phyloP scores from a whole-genome alignment of 2,888 invertebrate species.

The Drosophila barbarae region DNA sequence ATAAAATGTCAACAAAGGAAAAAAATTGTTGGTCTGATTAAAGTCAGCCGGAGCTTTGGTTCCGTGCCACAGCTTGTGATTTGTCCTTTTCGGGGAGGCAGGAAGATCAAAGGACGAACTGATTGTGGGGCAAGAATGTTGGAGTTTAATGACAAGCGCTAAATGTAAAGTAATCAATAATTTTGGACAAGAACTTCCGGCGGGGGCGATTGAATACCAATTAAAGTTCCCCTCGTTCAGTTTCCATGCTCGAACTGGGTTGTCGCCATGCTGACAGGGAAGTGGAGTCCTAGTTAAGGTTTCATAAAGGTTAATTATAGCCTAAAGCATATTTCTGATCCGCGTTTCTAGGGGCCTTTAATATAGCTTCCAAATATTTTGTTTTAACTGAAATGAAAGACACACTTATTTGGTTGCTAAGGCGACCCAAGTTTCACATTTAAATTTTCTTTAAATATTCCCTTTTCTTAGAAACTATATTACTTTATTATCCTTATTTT shows the following conservation, averaged over 20 bases:
- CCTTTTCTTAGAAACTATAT: too few species aligned
- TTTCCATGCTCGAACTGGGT: slow-evolving; percentile 9
- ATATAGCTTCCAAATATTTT: too few species aligned
- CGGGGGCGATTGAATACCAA: slow-evolving; percentile 8
- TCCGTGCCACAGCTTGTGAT: slow-evolving; percentile 3
- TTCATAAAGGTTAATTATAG: background rate
- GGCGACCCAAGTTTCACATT: background rate
- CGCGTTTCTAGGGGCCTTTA: too few species aligned
- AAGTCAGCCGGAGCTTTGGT: slow-evolving; percentile 33
- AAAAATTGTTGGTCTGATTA: slow-evolving; percentile 49
- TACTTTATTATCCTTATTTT: too few species aligned
- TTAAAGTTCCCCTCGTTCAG: slow-evolving; percentile 1
- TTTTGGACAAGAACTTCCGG: slow-evolving; percentile 1
- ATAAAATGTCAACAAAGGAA: slow-evolving; percentile 51
- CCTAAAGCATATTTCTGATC: background rate
- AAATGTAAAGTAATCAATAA: slow-evolving; percentile 33
- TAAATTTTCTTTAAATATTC: too few species aligned
- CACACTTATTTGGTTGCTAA: background rate
- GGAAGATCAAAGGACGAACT: slow-evolving; percentile 35
- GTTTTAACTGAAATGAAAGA: background rate
- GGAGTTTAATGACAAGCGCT: slow-evolving; percentile 12
- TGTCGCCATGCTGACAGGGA: slow-evolving; percentile 6
- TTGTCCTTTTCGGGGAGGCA: background rate
- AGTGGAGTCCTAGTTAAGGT: too few species aligned
- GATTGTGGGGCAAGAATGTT: slow-evolving; percentile 22